Percentiles rank a stretch among this genome's conserved stretches.
Conservation (phyloP, 2,113 vertebrate species). For the Corythaeola cristata region DNA sequence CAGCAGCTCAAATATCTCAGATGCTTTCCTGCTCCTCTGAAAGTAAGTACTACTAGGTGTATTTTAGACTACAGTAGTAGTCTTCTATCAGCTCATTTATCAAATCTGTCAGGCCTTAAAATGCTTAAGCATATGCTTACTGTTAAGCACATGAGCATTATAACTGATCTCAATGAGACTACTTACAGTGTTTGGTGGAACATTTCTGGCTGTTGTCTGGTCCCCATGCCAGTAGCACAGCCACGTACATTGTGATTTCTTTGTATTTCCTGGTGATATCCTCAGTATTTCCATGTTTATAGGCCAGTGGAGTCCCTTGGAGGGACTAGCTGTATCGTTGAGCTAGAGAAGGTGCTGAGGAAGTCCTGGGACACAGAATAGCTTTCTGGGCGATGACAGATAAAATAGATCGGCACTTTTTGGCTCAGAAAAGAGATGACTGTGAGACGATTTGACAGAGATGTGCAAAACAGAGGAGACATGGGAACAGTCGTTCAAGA, state of each 20-base stretch:
- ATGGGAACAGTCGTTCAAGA: neutral
- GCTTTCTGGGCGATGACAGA: neutral
- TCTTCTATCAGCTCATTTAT: constrained; percentile 24
- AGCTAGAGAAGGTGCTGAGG: neutral
- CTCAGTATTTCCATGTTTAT: neutral
- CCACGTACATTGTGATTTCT: neutral
- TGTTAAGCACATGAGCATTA: neutral
- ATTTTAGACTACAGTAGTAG: neutral
- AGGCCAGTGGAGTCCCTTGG: neutral
- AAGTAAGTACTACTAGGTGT: neutral
- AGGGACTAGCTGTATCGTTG: neutral
- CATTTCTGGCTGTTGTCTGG: neutral
- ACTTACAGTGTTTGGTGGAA: neutral
- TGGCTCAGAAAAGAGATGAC: neutral
- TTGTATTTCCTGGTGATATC: neutral
- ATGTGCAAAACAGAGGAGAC: neutral
- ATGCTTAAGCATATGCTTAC: constrained; percentile 34
- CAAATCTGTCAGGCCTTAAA: constrained; percentile 40
- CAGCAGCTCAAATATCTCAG: neutral
- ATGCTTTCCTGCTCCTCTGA: neutral
- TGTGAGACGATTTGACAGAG: neutral
- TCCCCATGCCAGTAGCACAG: neutral
- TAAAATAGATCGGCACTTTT: neutral
- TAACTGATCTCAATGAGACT: neutral
- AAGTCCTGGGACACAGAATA: neutral